A percentile compares a stretch with the other conserved stretches of the same genome.
These are phyloP conservation scores for Pangasianodon hypophthalmus DNA, from an alignment of 2,113 vertebrate species.

Conservation along the genomic window DNA sequence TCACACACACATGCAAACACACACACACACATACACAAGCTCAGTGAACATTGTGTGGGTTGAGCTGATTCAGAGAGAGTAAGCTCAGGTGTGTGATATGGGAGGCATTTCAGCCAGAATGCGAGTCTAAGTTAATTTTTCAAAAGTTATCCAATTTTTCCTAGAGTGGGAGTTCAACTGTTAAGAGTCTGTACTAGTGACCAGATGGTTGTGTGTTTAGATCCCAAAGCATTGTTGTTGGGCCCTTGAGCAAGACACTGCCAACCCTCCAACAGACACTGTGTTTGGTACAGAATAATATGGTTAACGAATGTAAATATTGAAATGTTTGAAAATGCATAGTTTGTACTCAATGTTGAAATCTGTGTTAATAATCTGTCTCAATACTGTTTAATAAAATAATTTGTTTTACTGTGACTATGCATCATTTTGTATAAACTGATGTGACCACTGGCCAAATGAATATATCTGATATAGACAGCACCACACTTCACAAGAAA, in stretches of 20 bases:
- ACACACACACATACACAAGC: constrained; percentile 23
- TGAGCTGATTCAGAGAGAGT: neutral
- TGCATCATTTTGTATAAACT: neutral
- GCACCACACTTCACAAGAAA: neutral
- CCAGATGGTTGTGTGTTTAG: neutral
- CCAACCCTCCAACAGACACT: neutral
- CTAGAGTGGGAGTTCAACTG: neutral
- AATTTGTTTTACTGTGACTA: neutral
- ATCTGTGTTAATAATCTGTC: neutral
- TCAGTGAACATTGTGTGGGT: neutral
- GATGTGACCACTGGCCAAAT: neutral
- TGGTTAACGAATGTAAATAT: neutral
- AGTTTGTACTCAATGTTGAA: neutral
- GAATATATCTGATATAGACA: neutral
- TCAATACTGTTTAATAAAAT: neutral
- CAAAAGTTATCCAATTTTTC: neutral
- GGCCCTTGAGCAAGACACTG: neutral
- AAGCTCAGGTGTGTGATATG: neutral
- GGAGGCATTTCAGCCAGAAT: neutral
- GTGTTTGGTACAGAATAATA: neutral
- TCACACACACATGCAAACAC: constrained; percentile 32
- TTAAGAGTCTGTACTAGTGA: neutral
- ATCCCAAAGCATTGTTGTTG: neutral
- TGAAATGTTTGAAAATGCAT: neutral
- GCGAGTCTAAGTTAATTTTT: neutral